Percentiles rank a stretch among this genome's conserved stretches.
These are phyloP conservation scores for Epinephelus malabaricus DNA, from an alignment of 2,797 vertebrate genomes.

Conservation along the genomic window DNA sequence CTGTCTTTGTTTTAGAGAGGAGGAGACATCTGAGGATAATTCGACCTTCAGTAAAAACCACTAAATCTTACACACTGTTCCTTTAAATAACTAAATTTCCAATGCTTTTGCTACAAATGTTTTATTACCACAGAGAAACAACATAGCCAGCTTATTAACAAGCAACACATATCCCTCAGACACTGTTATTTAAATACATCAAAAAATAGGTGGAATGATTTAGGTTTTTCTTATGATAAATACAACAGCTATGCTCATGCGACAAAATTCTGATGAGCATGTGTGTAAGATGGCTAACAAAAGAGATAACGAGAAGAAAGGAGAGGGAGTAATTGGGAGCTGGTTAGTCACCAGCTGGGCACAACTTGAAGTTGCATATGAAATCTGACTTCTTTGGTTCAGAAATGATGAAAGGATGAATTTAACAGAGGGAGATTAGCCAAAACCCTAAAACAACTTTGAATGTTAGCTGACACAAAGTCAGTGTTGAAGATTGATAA, in stretches of 20 bases:
- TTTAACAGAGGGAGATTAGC: not conserved
- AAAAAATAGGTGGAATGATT: not conserved
- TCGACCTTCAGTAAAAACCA: too few species aligned
- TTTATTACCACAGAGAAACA: not conserved
- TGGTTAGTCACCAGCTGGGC: conserved; percentile 25
- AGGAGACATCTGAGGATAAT: too few species aligned
- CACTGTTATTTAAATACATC: not conserved
- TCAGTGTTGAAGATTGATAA: not conserved
- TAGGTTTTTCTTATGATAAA: not conserved
- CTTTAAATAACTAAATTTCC: too few species aligned
- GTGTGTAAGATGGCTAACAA: not conserved
- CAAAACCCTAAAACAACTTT: not conserved
- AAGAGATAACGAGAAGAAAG: conserved; percentile 7
- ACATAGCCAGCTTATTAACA: not conserved
- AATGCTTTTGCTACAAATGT: too few species aligned
- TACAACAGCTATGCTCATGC: not conserved
- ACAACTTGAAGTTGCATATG: conserved; percentile 27
- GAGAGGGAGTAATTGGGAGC: not conserved
- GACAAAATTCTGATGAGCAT: not conserved
- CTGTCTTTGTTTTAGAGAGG: too few species aligned
- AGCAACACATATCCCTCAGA: not conserved
- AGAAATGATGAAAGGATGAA: conserved; percentile 1
- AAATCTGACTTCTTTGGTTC: conserved; percentile 5
- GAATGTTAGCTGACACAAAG: not conserved
- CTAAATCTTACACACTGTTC: too few species aligned